Conservation (phyloP, 2,797 vertebrate genomes). For the Diglossa cyanea region DNA sequence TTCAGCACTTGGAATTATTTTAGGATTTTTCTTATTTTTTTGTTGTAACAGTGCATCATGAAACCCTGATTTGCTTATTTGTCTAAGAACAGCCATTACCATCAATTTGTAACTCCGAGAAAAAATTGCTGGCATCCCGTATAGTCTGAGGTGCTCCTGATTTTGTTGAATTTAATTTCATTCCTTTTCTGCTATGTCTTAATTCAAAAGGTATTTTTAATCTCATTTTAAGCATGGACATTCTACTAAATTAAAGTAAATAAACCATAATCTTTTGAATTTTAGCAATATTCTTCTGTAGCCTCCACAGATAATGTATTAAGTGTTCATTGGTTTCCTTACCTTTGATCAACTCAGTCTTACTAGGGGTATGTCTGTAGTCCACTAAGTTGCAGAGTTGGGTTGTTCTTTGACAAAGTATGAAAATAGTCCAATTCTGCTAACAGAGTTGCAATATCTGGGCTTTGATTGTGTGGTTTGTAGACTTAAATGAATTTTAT, state of each 20-base stretch:
- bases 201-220: background rate
- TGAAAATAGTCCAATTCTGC: background rate
- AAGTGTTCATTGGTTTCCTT: background rate
- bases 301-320: background rate
- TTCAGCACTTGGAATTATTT: background rate
- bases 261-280: background rate
- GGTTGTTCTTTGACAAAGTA: background rate
- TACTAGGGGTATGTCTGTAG: background rate
- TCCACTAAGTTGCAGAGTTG: background rate
- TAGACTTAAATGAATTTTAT: background rate
- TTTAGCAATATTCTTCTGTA: background rate
- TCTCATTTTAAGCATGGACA: background rate
- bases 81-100: background rate
- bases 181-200: background rate
- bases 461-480: background rate
- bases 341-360: background rate
- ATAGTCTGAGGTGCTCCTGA: background rate
- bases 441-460: background rate
- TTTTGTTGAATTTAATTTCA: background rate
- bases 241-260: background rate
- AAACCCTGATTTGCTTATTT: background rate
- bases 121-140: background rate
- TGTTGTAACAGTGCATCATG: background rate
- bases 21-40: background rate
- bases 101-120: background rate